Evolutionary conservation across 2,888 invertebrate species (phyloP).

Genomic region (Drosophila subsilvestris): DNA sequence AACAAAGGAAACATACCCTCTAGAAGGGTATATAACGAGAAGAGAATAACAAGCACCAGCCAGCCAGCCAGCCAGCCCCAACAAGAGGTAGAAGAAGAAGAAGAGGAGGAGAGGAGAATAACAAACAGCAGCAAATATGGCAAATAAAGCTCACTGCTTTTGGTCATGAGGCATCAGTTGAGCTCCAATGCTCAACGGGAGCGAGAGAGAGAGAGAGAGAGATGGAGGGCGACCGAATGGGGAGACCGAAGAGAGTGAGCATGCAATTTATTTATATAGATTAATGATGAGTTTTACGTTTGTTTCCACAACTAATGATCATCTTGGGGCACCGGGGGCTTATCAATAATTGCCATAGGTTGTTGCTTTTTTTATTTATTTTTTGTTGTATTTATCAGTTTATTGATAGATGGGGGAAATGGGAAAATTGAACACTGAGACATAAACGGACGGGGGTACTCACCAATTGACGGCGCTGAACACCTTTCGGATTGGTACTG

Average conservation of each 20-base stretch:
- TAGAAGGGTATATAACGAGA: neutral
- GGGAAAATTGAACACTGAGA: constrained; percentile 5
- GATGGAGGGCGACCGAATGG: constrained; percentile 31
- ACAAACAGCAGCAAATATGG: constrained; percentile 69
- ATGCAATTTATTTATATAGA: constrained; percentile 72
- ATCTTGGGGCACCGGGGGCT: constrained; percentile 36
- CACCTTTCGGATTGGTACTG: constrained; percentile 77
- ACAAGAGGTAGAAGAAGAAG: constrained; percentile 12
- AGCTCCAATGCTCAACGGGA: constrained; percentile 73
- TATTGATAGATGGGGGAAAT: constrained; percentile 27
- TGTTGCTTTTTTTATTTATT: constrained; percentile 12
- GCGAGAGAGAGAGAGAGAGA: constrained; percentile 27
- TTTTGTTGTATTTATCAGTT: constrained; percentile 29
- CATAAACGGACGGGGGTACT: constrained; percentile 60
- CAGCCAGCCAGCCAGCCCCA: neutral
- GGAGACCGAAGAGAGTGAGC: constrained; percentile 44
- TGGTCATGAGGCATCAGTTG: constrained; percentile 74
- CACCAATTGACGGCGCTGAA: constrained; percentile 84
- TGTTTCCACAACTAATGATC: constrained; percentile 45
- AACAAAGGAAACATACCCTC: neutral
- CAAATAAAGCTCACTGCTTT: constrained; percentile 71
- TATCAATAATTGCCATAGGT: constrained; percentile 37
- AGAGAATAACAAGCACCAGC: neutral
- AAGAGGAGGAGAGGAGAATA: constrained; percentile 41
- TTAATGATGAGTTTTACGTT: constrained; percentile 72